phyloP scores from a whole-genome alignment of 1,140 invertebrate genomes.

The Phocides pigmalion region DNA sequence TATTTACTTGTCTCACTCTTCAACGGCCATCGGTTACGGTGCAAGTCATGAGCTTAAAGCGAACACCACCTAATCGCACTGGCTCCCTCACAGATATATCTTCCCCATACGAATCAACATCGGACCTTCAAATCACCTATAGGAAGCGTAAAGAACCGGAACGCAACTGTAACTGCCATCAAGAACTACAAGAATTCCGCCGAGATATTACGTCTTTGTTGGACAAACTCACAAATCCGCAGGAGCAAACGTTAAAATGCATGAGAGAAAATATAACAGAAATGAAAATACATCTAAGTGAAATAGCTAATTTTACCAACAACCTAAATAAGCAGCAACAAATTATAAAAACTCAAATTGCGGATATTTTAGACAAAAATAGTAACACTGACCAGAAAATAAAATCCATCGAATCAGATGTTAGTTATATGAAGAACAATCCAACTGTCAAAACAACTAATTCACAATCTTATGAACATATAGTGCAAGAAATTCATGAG shows the following conservation, averaged over 20 bases:
- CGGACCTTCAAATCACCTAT: slow-evolving; percentile 10
- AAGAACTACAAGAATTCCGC: slow-evolving; percentile 28
- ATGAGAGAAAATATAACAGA: slow-evolving; percentile 26
- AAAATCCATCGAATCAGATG: slow-evolving; percentile 12
- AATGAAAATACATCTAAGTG: slow-evolving; percentile 2
- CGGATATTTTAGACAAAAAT: slow-evolving; percentile 1
- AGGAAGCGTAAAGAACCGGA: slow-evolving; percentile 32
- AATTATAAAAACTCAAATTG: slow-evolving; percentile 12
- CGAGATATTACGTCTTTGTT: slow-evolving; percentile 11
- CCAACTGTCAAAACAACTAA: no score
- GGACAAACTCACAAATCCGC: slow-evolving; percentile 6
- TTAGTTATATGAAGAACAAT: background rate
- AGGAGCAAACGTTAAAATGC: slow-evolving; percentile 15
- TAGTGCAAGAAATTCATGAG: slow-evolving; percentile 17
- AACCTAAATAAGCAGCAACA: slow-evolving; percentile 7
- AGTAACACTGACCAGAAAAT: background rate
- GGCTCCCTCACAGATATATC: slow-evolving; percentile 36
- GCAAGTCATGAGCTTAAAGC: slow-evolving; percentile 13
- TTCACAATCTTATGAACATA: slow-evolving; percentile 20
- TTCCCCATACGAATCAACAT: slow-evolving; percentile 1
- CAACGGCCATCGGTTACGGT: background rate
- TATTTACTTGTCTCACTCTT: background rate
- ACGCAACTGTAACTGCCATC: slow-evolving; percentile 14
- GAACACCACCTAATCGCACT: slow-evolving; percentile 2
- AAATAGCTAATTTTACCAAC: background rate